Conservation (phyloP, 2,888 invertebrate genomes). For the Rutpela maculata region DNA sequence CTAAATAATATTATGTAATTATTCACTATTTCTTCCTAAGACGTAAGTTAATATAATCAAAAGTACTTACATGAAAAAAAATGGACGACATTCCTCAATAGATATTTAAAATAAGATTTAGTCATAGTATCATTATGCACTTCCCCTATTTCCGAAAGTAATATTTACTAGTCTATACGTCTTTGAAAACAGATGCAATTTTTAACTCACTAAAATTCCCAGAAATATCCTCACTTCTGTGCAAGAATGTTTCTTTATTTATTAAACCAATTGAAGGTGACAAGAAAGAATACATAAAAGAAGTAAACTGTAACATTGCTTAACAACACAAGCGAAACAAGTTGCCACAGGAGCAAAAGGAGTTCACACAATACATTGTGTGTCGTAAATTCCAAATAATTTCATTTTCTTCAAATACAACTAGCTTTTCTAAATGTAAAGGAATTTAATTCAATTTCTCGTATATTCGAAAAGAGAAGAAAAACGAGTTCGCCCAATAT, state of each 20-base stretch:
- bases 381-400: slow-evolving; percentile 8
- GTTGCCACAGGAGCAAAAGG: background rate
- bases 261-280: background rate
- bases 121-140: too few species aligned
- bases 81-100: too few species aligned
- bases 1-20: too few species aligned
- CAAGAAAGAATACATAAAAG: slow-evolving; percentile 10
- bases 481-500: background rate
- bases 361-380: background rate
- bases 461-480: background rate
- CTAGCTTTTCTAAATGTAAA: background rate
- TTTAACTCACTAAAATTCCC: background rate
- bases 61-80: too few species aligned
- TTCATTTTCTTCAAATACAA: background rate
- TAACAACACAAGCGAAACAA: slow-evolving; percentile 4
- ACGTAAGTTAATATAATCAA: too few species aligned
- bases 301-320: background rate
- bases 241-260: slow-evolving; percentile 7
- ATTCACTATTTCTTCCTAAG: too few species aligned
- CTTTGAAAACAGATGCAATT: background rate
- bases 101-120: too few species aligned
- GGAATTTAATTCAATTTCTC: background rate
- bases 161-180: too few species aligned
- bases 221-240: background rate
- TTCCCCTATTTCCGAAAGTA: too few species aligned